Base-by-base conservation (phyloP, 2,888 invertebrate species). In the Norana najaformis region DNA sequence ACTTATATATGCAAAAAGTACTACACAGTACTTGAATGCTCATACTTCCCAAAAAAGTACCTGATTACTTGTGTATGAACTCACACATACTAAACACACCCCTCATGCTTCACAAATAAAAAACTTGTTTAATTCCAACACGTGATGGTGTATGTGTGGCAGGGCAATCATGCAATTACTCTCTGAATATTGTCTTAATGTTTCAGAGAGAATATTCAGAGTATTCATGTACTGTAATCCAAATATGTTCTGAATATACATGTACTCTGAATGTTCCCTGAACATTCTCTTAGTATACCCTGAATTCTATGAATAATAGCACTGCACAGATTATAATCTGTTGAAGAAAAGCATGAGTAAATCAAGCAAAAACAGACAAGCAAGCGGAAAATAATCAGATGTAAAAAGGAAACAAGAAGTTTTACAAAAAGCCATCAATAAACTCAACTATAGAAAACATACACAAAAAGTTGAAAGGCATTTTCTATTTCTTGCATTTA, bases 301-400 rank as follows among this genome's bases (percentile, higher is more conserved):
- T 53, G 30, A 16, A 30, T 30, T 23, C 53, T 53, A 5, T 30
- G 30, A 53, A 53, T 16, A 53, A 4, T 30, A 30, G 30, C 69
- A n/a, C 30, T n/a, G n/a, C 30, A 69, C 69, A 69, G n/a, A 13
- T 69, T 69, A n/a, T n/a, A 69, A 30, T 69, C 69, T n/a, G 30
- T 69, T 69, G 69, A 69, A n/a, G 69, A 69, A 69, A n/a, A 30
- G n/a, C n/a, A 69, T 8, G 69, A 69, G 69, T 8, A 69, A 69
- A n/a, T n/a, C 30, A 53, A 69, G 69, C 69, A 2, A 69, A 69
- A 8, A 69, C n/a, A 69, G 69, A 69, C n/a, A 69, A 69, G 69
- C 69, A 69, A 69, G 69, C 69, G 16, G 69, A 69, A 69, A 69
- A 69, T 69, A n/a, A 69, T 69, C n/a, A n/a, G 69, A 69, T n/a